Base-by-base conservation (phyloP, 1,140 invertebrate genomes). In the Cherax quadricarinatus region DNA sequence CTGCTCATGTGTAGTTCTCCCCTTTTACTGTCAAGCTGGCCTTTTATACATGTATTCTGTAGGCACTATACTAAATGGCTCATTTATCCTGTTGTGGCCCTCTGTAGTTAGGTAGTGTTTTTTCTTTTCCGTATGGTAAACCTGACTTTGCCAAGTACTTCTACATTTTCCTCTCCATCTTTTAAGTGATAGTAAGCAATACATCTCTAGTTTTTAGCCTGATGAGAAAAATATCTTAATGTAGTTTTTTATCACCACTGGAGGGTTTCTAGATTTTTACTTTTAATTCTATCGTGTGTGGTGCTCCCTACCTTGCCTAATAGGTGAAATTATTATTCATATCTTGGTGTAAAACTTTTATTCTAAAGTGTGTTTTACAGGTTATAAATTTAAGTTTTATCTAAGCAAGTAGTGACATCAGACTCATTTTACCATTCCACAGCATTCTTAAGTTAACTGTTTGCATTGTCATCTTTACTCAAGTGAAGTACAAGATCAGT, bases 141-240 rank as follows among this genome's bases (percentile, higher is more conserved):
- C 82, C 81, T 84, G 62, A 86, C 90, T 87, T 86, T 81, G 87
- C 90, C 79, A 81, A 81, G 73, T 87, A 91, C 90, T 91, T 91
- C 88, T 84, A 91, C 78, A 82, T 86, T 91, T 86, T 57, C 85
- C 90, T 91, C 75, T 91, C 78, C 90, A 87, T 91, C 90, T 91
- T 86, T 91, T 86, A 91, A 91, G 90, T 91, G 90, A 91, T 86
- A 91, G 90, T 87, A 91, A 91, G 90, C 90, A 91, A 91, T 91
- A 91, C 90, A 91, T 91, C 79, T 86, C 84, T 91, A 91, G 90
- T 81, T 87, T 91, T 91, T 91, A 91, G 90, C 90, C 90, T 91
- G 75, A 81, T 81, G 90, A 86, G 84, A 81, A 81, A 87, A 66
- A 78, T 86, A 60, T 86, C 51, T 91, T 60, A 80, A 66, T 86